phyloP scores from a whole-genome alignment of 2,797 vertebrate genomes.

The Mormyrops attenuatus region DNA sequence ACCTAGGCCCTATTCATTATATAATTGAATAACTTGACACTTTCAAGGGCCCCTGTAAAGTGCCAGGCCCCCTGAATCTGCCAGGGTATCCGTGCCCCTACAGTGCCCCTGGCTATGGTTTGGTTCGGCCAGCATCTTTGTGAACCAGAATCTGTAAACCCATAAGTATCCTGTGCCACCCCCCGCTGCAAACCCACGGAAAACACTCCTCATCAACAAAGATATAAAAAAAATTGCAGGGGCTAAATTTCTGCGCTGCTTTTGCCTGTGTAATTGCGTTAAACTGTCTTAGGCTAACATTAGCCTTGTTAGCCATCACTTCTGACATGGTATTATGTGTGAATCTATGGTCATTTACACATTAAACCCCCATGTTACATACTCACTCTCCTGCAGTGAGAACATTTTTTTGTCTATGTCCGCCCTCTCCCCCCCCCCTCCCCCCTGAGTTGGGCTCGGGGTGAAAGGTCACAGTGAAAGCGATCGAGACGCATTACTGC shows the following conservation, averaged over 20 bases:
- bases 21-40: background rate
- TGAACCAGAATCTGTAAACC: background rate
- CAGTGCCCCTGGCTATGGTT: background rate
- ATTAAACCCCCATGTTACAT: slow-evolving; percentile 1
- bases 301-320: background rate
- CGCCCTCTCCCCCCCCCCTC: slow-evolving; percentile 28
- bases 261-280: background rate
- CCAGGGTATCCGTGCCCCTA: background rate
- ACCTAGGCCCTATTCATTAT: background rate
- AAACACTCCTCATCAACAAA: background rate
- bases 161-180: background rate
- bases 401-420: slow-evolving; percentile 14
- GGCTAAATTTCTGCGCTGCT: background rate
- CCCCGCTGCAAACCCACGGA: background rate
- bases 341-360: background rate
- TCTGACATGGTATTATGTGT: background rate
- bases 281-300: background rate
- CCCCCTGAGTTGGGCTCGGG: slow-evolving; percentile 30
- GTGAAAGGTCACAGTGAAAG: slow-evolving; percentile 49
- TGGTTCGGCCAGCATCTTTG: background rate
- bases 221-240: background rate
- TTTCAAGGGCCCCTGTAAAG: background rate
- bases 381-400: slow-evolving; percentile 4
- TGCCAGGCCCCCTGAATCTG: too few species aligned
- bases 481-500: slow-evolving; percentile 47